Percentiles rank a stretch among this genome's conserved stretches.
These are phyloP conservation scores for Dolichotis patagonum DNA, from an alignment of 2,113 vertebrate species.

Conservation along the genomic window DNA sequence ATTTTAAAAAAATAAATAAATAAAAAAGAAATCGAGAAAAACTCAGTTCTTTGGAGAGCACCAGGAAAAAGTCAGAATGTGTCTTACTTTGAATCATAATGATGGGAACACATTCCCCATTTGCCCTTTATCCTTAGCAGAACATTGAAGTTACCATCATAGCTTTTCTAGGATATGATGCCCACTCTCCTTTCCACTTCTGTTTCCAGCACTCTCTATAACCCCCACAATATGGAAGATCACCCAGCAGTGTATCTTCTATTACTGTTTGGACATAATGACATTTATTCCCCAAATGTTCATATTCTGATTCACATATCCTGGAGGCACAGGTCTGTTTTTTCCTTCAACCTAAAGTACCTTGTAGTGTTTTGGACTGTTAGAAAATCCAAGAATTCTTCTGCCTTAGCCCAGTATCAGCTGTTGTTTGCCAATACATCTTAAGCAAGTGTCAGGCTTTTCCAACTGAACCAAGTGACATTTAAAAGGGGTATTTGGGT, in stretches of 20 bases:
- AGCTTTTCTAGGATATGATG: not conserved
- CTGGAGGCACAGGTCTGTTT: not conserved
- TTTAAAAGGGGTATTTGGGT: conserved; percentile 78
- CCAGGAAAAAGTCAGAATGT: not conserved
- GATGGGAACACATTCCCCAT: too few species aligned
- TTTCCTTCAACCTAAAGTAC: not conserved
- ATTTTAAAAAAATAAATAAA: too few species aligned
- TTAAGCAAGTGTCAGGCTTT: conserved; percentile 45
- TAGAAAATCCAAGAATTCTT: not conserved
- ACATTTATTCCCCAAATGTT: not conserved
- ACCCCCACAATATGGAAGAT: not conserved
- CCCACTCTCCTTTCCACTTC: not conserved
- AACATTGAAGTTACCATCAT: not conserved
- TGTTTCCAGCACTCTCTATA: not conserved
- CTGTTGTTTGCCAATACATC: not conserved
- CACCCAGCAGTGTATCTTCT: not conserved
- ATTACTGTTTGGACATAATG: not conserved
- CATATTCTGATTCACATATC: not conserved
- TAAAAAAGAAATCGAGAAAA: not conserved
- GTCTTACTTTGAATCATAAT: not conserved
- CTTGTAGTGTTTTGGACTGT: not conserved
- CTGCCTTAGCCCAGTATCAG: not conserved
- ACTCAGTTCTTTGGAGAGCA: not conserved
- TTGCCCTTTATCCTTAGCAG: not conserved
- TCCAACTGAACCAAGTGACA: not conserved